Base-by-base conservation (phyloP, 2,888 invertebrate species). In the Strigamia maritima region DNA sequence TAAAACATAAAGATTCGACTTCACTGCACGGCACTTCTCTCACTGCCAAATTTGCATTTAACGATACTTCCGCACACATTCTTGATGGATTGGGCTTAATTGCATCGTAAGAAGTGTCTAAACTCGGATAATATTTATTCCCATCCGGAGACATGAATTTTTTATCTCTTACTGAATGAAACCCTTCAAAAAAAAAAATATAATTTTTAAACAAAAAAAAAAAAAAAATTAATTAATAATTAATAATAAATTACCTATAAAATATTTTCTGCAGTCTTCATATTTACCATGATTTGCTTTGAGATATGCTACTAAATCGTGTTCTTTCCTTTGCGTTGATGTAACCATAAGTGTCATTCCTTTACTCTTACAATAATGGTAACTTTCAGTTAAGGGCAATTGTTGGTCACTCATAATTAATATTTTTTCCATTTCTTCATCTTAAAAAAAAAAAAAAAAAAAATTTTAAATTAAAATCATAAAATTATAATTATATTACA, bases 131-230 rank as follows among this genome's bases (percentile, higher is more conserved):
- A 65, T 4, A 65, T 28, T 24, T 65, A 65, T 65, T 65, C 8
- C 65, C 65, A 65, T 26, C 26, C 26, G 65, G 22, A 16, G 65
- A 65, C 65, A 65, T 65, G 65, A 65, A 65, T 28, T 65, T 65
- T 26, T 16, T 8, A 1, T 65, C 65, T 26, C 28, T 8, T 14
- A 26, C 26, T 65, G 65, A 65, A 26, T 65, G 65, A 28, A 65
- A 65, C 16, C 65, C 65, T 60, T 24, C 26, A 6, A 19, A 60
- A 60, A 24, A 60, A 4, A 35, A 35, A 35, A 35, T 35, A 7
- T 10, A 35, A 35, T 14, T 14, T 40, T 60, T 49, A n/a, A 6
- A 49, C 10, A 19, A 19, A 60, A 6, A 60, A 60, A 60, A 24
- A 60, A 22, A 60, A 60, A 24, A 60, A 19, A 19, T 6, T 22